phyloP scores from a whole-genome alignment of 2,888 invertebrate species.

The Atherix ibis region DNA sequence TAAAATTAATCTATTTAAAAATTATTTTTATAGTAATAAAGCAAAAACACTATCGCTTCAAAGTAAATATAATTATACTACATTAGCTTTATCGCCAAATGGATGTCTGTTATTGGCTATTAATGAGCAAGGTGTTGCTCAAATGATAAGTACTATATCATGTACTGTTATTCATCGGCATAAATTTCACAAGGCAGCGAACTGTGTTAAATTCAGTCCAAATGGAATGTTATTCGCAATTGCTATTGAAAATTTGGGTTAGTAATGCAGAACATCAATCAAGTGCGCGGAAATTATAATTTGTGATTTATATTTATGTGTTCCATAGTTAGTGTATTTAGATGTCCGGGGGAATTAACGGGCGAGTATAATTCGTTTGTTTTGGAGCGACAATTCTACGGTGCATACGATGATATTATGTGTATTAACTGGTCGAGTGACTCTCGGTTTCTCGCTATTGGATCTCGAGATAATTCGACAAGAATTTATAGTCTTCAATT shows the following conservation, averaged over 20 bases:
- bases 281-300: background rate
- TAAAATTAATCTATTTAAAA: too few relatives aligned
- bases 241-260: slow-evolving; percentile 69
- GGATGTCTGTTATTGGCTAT: slow-evolving; percentile 71
- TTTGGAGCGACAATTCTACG: slow-evolving; percentile 67
- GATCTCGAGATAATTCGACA: slow-evolving; percentile 78
- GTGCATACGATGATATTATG: slow-evolving; percentile 67
- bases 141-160: slow-evolving; percentile 72
- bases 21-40: slow-evolving; percentile 69
- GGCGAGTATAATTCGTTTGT: slow-evolving; percentile 80
- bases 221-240: slow-evolving; percentile 87
- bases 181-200: slow-evolving; percentile 62
- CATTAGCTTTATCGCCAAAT: slow-evolving; percentile 75
- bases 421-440: slow-evolving; percentile 88
- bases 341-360: slow-evolving; percentile 62
- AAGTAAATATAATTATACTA: slow-evolving; percentile 69
- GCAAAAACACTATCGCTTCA: slow-evolving; percentile 77
- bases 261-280: slow-evolving; percentile 8
- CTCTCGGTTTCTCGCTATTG: slow-evolving; percentile 76
- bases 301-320: background rate
- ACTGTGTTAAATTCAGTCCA: slow-evolving; percentile 77
- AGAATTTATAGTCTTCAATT: slow-evolving; percentile 65
- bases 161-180: slow-evolving; percentile 69
- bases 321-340: slow-evolving; percentile 59
- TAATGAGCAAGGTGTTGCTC: slow-evolving; percentile 80